Evolutionary conservation across 2,888 invertebrate species (phyloP).

Genomic region (Coelopa pilipes): DNA sequence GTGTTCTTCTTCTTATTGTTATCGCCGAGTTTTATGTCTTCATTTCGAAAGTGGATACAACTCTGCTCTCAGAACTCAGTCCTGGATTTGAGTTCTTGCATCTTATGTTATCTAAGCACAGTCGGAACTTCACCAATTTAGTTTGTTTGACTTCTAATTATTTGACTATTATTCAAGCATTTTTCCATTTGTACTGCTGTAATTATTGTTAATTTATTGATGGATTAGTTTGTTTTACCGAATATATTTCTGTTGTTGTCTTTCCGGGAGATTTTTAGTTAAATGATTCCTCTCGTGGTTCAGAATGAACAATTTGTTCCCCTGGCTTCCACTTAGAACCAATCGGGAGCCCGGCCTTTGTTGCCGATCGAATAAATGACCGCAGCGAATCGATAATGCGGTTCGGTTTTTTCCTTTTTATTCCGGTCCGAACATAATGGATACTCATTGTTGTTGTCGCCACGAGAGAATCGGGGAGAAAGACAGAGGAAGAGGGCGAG

Average conservation of each 20-base stretch:
- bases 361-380: slow-evolving; percentile 15
- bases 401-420: neutral
- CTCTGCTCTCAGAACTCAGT: no score
- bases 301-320: no score
- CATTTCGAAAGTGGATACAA: no score
- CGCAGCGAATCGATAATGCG: slow-evolving; percentile 21
- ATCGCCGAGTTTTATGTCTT: neutral
- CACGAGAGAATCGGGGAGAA: no score
- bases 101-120: no score
- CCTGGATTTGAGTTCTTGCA: no score
- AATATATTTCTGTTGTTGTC: neutral
- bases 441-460: neutral
- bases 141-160: no score
- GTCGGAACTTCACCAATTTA: no score
- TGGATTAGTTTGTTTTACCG: neutral
- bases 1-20: neutral
- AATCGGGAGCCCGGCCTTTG: slow-evolving; percentile 11
- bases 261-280: neutral
- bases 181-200: neutral
- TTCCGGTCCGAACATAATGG: neutral
- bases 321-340: no score
- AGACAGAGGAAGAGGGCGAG: no score
- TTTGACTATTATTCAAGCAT: neutral
- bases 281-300: neutral
- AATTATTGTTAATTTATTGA: neutral